Base-by-base conservation (phyloP, 2,113 vertebrate species). In the Clarias magur region DNA sequence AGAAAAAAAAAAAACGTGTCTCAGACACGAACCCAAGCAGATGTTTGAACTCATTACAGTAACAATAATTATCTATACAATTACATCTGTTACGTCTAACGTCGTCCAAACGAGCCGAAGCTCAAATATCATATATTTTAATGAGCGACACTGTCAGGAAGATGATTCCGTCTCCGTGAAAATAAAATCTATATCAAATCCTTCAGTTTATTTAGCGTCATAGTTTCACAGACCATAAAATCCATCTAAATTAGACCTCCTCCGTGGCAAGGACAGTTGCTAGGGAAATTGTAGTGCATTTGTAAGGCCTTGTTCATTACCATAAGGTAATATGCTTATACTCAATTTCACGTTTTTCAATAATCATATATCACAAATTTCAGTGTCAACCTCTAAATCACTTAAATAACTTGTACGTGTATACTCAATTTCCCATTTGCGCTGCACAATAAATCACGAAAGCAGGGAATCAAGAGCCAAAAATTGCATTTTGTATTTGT, bases 291-390 rank as follows among this genome's bases (percentile, higher is more conserved):
- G 57, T 38, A 8, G 16, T 54, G 80, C 83, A 87, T 88, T 83
- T 92, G 92, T 93, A 91, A 90, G 87, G 82, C 87, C 76, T 88
- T 84, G 88, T 93, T 93, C 93, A 94, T 94, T 94, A 95, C 94
- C 92, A 93, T 93, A 93, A 93, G 92, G 92, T 95, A 94, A 95
- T 94, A 93, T 93, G 92, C 91, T 94, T 92, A 93, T 94, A 93
- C 91, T 94, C 90, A 91, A 93, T 94, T 94, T 93, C 92, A 91
- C 88, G 93, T 95, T 94, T 93, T 90, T 92, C 92, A 93, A 94
- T 94, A 94, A 93, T 91, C 90, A 94, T 95, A 93, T 92, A 94
- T 95, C 93, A 92, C 81, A 76, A 92, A 92, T 84, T 85, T 93
- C 88, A 84, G 86, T 90, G 93, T 93, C 94, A 93, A 93, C 91